Percentiles rank a stretch among this genome's conserved stretches.
These are phyloP conservation scores for Numenius arquata DNA, from an alignment of 2,113 vertebrate species.

Conservation along the genomic window DNA sequence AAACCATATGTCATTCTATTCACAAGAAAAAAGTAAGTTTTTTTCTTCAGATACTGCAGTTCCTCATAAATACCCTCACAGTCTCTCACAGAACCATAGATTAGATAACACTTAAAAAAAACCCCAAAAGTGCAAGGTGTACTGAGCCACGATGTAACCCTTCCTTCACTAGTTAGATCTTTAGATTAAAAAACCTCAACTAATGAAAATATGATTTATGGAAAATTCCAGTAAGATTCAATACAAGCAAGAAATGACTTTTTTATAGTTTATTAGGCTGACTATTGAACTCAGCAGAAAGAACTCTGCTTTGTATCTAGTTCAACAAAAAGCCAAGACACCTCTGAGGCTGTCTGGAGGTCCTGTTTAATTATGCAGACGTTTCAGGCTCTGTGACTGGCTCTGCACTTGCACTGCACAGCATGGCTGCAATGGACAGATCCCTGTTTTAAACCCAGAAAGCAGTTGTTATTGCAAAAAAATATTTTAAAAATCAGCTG, in stretches of 20 bases:
- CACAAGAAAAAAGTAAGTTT: rapidly evolving
- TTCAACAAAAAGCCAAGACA: constrained; percentile 9
- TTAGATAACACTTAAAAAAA: background rate
- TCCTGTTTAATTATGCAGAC: constrained; percentile 5
- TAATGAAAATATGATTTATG: background rate
- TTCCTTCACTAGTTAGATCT: background rate
- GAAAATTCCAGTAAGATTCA: background rate
- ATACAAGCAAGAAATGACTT: background rate
- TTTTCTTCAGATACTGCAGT: background rate
- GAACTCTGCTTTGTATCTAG: background rate
- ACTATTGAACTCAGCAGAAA: background rate
- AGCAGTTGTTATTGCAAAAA: background rate
- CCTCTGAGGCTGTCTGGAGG: background rate
- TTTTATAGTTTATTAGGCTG: background rate
- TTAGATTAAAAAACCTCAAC: background rate
- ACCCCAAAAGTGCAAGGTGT: rapidly evolving
- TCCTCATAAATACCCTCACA: background rate
- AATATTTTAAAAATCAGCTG: background rate
- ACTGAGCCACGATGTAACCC: background rate
- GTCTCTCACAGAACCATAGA: background rate
- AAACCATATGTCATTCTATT: background rate
- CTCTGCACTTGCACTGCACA: background rate
- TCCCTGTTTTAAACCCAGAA: background rate
- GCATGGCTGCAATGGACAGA: background rate
- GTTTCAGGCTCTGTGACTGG: background rate